Evolutionary conservation across 1,140 invertebrate genomes (phyloP).

Genomic region (Bicyclus anynana): DNA sequence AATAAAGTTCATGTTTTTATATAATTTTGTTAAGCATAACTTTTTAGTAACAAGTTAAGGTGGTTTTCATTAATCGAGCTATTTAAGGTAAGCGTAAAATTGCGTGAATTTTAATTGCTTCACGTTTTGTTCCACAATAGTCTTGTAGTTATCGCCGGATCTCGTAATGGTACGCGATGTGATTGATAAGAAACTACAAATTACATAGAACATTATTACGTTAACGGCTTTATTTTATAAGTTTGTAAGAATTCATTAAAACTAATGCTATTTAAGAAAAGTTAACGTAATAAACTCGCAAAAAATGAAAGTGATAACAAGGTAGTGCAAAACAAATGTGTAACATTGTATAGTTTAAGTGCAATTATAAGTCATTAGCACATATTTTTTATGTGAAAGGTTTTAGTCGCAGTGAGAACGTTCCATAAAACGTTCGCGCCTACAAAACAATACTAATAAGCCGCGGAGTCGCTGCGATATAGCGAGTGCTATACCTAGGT

Average conservation of each 20-base stretch:
- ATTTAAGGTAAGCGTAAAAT: slow-evolving; percentile 38
- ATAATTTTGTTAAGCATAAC: too few species aligned
- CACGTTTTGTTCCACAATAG: slow-evolving; percentile 32
- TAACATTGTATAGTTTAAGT: not conserved
- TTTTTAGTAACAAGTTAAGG: slow-evolving; percentile 15
- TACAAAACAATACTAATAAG: slow-evolving; percentile 38
- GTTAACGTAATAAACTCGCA: not conserved
- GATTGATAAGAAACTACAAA: slow-evolving; percentile 35
- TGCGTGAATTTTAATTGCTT: slow-evolving; percentile 34
- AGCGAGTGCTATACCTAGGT: slow-evolving; percentile 34
- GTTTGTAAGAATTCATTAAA: not conserved
- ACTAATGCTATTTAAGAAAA: not conserved
- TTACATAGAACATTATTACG: slow-evolving; percentile 25
- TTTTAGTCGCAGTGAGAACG: slow-evolving; percentile 17
- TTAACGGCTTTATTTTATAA: slow-evolving; percentile 2
- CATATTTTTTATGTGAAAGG: slow-evolving; percentile 14
- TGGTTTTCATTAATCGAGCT: slow-evolving; percentile 26
- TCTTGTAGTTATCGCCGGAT: slow-evolving; percentile 32
- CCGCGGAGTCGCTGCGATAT: slow-evolving; percentile 32
- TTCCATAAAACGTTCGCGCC: slow-evolving; percentile 25
- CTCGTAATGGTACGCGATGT: slow-evolving; percentile 34
- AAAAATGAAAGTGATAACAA: not conserved
- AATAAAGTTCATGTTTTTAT: slow-evolving; percentile 8
- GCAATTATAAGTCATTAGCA: slow-evolving; percentile 14
- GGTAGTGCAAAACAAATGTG: not conserved